A percentile compares a stretch with the other conserved stretches of the same genome.
Conservation (phyloP, 2,888 invertebrate species). For the Melitaea athalia region DNA sequence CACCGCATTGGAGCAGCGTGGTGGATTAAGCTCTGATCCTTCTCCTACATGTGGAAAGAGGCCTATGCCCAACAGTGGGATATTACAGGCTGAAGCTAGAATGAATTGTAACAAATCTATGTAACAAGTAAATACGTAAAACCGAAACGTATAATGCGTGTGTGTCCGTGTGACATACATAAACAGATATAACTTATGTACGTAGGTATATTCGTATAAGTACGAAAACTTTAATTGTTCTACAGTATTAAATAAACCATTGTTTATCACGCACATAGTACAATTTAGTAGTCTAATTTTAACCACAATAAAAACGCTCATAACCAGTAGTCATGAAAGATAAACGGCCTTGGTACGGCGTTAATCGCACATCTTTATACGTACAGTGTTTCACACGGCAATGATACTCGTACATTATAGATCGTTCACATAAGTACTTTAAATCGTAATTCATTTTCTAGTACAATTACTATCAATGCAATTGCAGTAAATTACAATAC, state of each 20-base stretch:
- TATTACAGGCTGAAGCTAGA: no score
- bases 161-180: neutral
- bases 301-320: constrained; percentile 11
- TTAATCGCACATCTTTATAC: constrained; percentile 40
- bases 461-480: neutral
- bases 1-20: no score
- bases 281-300: neutral
- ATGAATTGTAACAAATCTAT: no score
- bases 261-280: neutral
- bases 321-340: constrained; percentile 35
- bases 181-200: neutral
- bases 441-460: neutral
- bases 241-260: neutral
- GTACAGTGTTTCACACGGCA: constrained; percentile 49
- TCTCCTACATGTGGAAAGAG: no score
- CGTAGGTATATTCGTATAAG: neutral
- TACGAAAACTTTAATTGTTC: neutral
- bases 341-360: constrained; percentile 42
- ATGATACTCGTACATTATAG: constrained; percentile 39
- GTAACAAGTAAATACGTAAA: no score
- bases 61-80: no score
- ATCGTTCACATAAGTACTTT: constrained; percentile 49
- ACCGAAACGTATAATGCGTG: no score
- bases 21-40: no score
- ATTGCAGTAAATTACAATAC: neutral